Percentiles rank a stretch among this genome's conserved stretches.
These are phyloP conservation scores for Platycnemis pennipes DNA, from an alignment of 2,888 invertebrate species.

Conservation along the genomic window DNA sequence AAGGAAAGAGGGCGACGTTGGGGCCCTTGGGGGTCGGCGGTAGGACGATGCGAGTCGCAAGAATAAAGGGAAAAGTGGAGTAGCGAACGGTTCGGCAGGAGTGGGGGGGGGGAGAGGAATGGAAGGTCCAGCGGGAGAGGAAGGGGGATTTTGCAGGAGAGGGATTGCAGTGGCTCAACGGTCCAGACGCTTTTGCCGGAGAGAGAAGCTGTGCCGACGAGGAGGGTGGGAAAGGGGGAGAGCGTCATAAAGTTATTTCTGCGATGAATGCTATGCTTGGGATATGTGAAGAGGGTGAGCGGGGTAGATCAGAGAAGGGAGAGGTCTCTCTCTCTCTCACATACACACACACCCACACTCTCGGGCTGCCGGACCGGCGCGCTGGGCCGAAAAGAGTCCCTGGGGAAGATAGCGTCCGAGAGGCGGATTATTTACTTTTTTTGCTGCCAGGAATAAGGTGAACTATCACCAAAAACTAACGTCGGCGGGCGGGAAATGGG, in stretches of 20 bases:
- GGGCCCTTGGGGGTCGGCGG: background rate
- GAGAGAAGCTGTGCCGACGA: background rate
- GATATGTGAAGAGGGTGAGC: background rate
- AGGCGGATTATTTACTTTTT: background rate
- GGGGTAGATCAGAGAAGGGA: background rate
- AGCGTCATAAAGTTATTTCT: constrained; percentile 64
- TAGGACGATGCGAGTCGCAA: background rate
- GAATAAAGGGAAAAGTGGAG: background rate
- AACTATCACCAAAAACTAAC: constrained; percentile 34
- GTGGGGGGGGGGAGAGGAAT: too few species aligned
- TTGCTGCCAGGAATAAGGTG: constrained; percentile 49
- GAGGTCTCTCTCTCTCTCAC: background rate
- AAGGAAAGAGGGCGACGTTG: background rate
- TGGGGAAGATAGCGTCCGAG: constrained; percentile 42
- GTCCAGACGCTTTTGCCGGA: constrained; percentile 48
- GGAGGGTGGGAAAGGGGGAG: background rate
- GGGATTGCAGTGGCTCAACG: constrained; percentile 53
- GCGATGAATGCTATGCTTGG: constrained; percentile 58
- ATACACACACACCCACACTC: background rate
- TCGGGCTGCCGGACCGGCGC: background rate
- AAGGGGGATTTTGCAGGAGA: constrained; percentile 29
- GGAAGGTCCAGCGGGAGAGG: background rate
- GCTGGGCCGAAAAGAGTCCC: background rate
- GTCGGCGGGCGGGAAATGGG: background rate
- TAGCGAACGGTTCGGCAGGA: too few species aligned